These are phyloP conservation scores for Helleia helle DNA, from an alignment of 2,888 invertebrate genomes.

Conservation along the genomic window DNA sequence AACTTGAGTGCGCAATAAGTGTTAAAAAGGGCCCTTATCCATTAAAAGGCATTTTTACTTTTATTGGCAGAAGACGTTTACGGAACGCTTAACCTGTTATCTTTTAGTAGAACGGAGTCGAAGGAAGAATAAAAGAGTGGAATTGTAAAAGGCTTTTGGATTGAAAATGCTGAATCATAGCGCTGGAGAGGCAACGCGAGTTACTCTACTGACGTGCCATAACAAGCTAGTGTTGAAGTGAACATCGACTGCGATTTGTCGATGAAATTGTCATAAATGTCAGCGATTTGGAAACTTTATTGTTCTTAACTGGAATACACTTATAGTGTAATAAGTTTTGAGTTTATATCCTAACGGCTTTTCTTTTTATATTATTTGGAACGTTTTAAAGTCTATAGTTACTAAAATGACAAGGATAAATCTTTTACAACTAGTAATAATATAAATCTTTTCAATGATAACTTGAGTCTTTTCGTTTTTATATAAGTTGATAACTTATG, in stretches of 20 bases:
- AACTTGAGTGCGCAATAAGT: too few species aligned
- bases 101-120: slow-evolving; percentile 46
- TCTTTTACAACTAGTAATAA: too few species aligned
- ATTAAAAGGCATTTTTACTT: slow-evolving; percentile 2
- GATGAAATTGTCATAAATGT: slow-evolving; percentile 8
- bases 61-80: background rate
- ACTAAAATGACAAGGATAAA: too few species aligned
- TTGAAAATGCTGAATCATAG: slow-evolving; percentile 68
- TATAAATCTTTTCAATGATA: too few species aligned
- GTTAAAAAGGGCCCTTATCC: too few species aligned
- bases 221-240: slow-evolving; percentile 43
- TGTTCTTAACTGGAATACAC: background rate
- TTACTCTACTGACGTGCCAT: slow-evolving; percentile 56
- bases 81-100: slow-evolving; percentile 25
- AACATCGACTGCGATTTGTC: slow-evolving; percentile 9
- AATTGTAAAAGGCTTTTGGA: slow-evolving; percentile 66
- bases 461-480: too few species aligned
- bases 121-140: slow-evolving; percentile 57
- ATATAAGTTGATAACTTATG: too few species aligned
- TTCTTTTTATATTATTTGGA: too few species aligned
- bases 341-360: too few species aligned
- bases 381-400: too few species aligned
- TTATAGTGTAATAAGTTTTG: background rate
- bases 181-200: slow-evolving; percentile 42
- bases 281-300: background rate